phyloP scores from a whole-genome alignment of 2,797 vertebrate genomes.

The Mus spretus region DNA sequence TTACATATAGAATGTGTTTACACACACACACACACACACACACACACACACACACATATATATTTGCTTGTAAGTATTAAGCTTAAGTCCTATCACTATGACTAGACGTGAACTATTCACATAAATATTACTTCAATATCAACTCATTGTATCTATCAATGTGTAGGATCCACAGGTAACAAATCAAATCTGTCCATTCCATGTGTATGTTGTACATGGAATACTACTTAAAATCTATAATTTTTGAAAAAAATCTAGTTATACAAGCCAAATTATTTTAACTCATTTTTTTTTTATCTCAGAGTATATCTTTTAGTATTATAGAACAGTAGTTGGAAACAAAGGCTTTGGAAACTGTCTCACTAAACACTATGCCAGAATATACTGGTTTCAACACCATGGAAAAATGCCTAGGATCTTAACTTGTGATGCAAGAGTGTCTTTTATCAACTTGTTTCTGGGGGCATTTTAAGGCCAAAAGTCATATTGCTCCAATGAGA shows the following conservation, averaged over 20 bases:
- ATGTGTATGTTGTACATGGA: not conserved
- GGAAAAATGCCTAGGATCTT: conserved; percentile 31
- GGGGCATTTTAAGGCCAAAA: not conserved
- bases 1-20: not conserved
- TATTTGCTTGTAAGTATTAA: conserved; percentile 36
- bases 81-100: not conserved
- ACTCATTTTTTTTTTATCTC: not conserved
- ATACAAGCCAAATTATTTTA: conserved; percentile 18
- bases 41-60: not conserved
- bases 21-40: not conserved
- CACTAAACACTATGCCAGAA: not conserved
- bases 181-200: not conserved
- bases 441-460: conserved; percentile 7
- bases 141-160: not conserved
- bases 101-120: not conserved
- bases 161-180: not conserved
- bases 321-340: not conserved
- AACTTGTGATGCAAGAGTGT: not conserved
- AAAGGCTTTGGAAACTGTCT: conserved; percentile 11
- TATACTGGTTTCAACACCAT: not conserved
- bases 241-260: not conserved
- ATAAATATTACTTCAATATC: conserved; percentile 4
- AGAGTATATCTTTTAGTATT: not conserved
- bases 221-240: not conserved
- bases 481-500: not conserved